Conservation (phyloP, 2,113 vertebrate species). For the Neogale vison region DNA sequence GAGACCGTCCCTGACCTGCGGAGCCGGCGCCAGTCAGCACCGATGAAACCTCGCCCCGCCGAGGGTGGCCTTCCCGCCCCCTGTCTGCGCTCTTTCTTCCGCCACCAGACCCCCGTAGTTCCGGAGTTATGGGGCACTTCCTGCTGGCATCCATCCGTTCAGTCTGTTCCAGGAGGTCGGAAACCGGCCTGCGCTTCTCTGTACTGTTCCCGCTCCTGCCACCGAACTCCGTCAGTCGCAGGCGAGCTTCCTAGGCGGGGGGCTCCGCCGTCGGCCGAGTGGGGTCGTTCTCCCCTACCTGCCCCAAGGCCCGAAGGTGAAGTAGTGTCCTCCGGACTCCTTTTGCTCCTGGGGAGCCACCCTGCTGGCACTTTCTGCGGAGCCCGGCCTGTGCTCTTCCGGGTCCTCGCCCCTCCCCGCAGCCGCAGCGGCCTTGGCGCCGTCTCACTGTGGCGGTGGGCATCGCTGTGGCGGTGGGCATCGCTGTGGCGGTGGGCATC, state of each 20-base stretch:
- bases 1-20: not conserved
- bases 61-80: not conserved
- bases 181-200: not conserved
- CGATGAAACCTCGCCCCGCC: not conserved
- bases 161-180: not conserved
- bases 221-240: not conserved
- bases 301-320: not conserved
- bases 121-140: not conserved
- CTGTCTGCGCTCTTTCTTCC: not conserved
- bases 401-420: no score
- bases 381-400: not conserved
- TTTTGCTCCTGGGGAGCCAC: not conserved
- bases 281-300: not conserved
- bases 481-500: not conserved
- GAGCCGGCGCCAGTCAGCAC: not conserved
- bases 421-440: not conserved
- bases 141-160: not conserved
- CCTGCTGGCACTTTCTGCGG: not conserved
- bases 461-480: not conserved
- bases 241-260: not conserved
- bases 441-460: not conserved
- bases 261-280: not conserved
- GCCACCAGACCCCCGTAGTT: not conserved
- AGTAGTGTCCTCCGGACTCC: fast-evolving
- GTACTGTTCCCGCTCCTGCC: not conserved